Conservation (phyloP, 2,888 invertebrate species). For the Himalopsyche kuldschensis region DNA sequence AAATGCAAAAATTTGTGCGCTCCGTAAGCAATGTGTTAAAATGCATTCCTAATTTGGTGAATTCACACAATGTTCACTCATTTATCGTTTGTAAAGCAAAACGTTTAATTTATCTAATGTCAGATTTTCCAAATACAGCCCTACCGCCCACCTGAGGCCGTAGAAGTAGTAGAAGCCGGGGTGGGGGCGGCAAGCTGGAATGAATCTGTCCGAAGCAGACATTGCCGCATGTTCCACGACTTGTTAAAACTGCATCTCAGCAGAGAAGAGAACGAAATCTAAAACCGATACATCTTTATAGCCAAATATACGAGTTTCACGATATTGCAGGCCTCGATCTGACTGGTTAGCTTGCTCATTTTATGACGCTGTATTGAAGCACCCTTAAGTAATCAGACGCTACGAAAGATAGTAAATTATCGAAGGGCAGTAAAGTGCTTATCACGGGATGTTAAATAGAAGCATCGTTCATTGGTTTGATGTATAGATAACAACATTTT, state of each 20-base stretch:
- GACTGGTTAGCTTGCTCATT: neutral
- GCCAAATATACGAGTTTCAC: neutral
- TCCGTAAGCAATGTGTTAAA: no score
- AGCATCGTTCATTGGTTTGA: no score
- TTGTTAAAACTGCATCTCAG: conserved; percentile 40
- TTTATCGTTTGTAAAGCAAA: neutral
- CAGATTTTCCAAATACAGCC: neutral
- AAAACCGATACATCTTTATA: neutral
- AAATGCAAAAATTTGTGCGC: no score
- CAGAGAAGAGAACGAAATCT: conserved; percentile 2
- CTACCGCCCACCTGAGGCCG: neutral
- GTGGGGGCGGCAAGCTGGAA: conserved; percentile 34
- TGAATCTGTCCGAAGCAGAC: conserved; percentile 40
- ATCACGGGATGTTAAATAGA: neutral
- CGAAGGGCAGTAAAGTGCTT: neutral
- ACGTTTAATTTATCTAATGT: neutral
- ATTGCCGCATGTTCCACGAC: conserved; percentile 39
- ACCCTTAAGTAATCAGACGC: neutral
- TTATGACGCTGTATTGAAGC: neutral
- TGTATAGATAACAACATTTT: no score
- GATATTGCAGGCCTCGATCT: neutral
- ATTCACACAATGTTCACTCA: neutral
- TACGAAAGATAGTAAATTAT: neutral
- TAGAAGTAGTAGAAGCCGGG: neutral
- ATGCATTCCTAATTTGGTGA: no score